Base-by-base conservation (phyloP, 2,797 vertebrate genomes). In the Silurus aristotelis region DNA sequence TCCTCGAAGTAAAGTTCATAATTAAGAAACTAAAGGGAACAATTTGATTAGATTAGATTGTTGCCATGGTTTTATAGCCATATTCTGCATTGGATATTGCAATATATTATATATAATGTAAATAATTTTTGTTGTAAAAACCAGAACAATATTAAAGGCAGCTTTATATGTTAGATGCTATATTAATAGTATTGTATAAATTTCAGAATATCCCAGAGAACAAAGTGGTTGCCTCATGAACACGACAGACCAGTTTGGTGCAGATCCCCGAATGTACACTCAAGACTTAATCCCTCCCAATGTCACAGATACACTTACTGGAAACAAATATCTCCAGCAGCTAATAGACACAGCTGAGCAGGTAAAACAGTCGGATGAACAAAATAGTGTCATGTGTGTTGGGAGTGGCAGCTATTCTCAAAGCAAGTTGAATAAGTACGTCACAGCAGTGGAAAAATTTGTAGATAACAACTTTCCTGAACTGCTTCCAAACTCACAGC, bases 381-480 rank as follows among this genome's bases (percentile, higher is more conserved):
- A 27, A 5, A 86, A 85, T 48, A 63, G 38, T 20, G 63, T 70
- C 61, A 58, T n/a, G 55, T 12, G 52, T 14, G 31, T 55, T 20
- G 63, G 14, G 22, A 68, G 64, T 52, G 48, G 27, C 3, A 78
- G 10, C 19, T 56, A 17, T 15, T 56, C 68, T 48, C 38, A 80
- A 55, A 25, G 25, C 14, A 61, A 14, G 61, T 55, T 20, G 10
- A 13, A 9, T 6, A 2, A 3, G 0, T 80, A 22, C 25, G 1
- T 38, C 2, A 25, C 0, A 9, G 64, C 85, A 64, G 77, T 94
- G 12, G 80, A 89, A 48, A 61, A 0, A 15, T 89, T 63, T 14
- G 89, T 91, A 55, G 6, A 38, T 0, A 2, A 83, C 22, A 79
- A 72, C 20, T 89, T 94, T 82, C 90, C 91, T 2, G 22, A 64